Evolutionary conservation across 2,797 vertebrate species (phyloP).

Genomic region (Hozukius guyotensis): DNA sequence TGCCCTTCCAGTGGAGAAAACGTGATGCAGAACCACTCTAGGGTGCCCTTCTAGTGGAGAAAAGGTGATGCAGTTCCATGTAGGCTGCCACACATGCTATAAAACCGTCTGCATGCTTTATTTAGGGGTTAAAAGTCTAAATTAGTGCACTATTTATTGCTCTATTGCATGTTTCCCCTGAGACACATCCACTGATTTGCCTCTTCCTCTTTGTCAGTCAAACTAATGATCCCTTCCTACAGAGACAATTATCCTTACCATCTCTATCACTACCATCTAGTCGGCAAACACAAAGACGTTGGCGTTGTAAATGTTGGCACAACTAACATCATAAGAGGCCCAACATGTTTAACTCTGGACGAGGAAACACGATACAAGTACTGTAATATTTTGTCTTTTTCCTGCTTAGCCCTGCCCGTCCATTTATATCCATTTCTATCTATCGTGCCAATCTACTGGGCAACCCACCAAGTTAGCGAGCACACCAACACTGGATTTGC

Average conservation of each 20-base stretch:
- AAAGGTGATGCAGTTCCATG: no score
- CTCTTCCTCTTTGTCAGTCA: slow-evolving; percentile 2
- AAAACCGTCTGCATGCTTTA: accelerated
- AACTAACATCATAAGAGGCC: background rate
- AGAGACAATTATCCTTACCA: background rate
- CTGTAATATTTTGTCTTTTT: background rate
- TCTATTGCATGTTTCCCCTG: background rate
- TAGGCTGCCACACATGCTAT: no score
- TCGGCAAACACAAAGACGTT: background rate
- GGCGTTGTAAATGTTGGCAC: background rate
- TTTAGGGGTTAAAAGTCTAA: background rate
- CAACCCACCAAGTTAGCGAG: slow-evolving; percentile 1
- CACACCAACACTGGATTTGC: background rate
- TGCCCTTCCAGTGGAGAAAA: no score
- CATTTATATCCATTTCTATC: slow-evolving; percentile 4
- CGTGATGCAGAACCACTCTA: no score
- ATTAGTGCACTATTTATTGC: background rate
- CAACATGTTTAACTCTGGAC: background rate
- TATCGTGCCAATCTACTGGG: slow-evolving; percentile 11
- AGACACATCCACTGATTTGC: background rate
- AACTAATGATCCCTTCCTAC: background rate
- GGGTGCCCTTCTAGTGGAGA: no score
- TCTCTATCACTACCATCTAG: background rate
- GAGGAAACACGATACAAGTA: background rate
- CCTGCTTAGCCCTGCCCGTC: background rate